Percentiles rank a stretch among this genome's conserved stretches.
These are phyloP conservation scores for Characodon lateralis DNA, from an alignment of 2,797 vertebrate genomes.

Conservation along the genomic window DNA sequence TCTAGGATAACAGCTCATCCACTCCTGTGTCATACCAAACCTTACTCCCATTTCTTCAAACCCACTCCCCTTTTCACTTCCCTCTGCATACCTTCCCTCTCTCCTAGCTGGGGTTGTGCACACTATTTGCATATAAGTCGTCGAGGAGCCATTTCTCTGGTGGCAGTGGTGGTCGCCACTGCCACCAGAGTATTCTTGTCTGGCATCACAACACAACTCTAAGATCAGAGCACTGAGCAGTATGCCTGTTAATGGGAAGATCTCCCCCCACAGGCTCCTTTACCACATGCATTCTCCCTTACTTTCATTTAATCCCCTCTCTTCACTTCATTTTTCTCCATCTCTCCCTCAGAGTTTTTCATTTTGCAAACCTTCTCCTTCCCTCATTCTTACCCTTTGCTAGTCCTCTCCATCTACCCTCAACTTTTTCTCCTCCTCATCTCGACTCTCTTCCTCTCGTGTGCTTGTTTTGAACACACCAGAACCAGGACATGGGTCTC, in stretches of 20 bases:
- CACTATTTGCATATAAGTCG: slow-evolving; percentile 76
- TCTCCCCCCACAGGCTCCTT: slow-evolving; percentile 76
- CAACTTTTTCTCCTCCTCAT: slow-evolving; percentile 28
- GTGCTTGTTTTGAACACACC: slow-evolving; percentile 78
- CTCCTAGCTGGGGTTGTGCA: slow-evolving; percentile 40
- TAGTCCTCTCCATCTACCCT: slow-evolving; percentile 47
- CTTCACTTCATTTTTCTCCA: slow-evolving; percentile 40
- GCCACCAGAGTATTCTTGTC: slow-evolving; percentile 73
- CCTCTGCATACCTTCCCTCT: slow-evolving; percentile 12
- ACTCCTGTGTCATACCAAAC: slow-evolving; percentile 23
- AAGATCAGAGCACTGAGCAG: slow-evolving; percentile 75
- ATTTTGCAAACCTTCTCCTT: slow-evolving; percentile 36
- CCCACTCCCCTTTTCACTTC: slow-evolving; percentile 36
- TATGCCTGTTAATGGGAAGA: slow-evolving; percentile 74
- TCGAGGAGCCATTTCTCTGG: slow-evolving; percentile 72
- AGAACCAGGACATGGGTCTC: slow-evolving; percentile 82
- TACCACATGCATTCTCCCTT: slow-evolving; percentile 59
- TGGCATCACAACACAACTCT: slow-evolving; percentile 76
- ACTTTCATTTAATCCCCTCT: slow-evolving; percentile 71
- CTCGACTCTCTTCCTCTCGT: slow-evolving; percentile 53
- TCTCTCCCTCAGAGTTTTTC: slow-evolving; percentile 41
- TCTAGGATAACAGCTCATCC: slow-evolving; percentile 41
- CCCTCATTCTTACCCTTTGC: slow-evolving; percentile 19
- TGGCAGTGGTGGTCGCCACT: slow-evolving; percentile 66
- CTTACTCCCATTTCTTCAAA: slow-evolving; percentile 16